Percentiles rank a stretch among this genome's conserved stretches.
Conservation (phyloP, 2,888 invertebrate species). For the Eupithecia centaureata region DNA sequence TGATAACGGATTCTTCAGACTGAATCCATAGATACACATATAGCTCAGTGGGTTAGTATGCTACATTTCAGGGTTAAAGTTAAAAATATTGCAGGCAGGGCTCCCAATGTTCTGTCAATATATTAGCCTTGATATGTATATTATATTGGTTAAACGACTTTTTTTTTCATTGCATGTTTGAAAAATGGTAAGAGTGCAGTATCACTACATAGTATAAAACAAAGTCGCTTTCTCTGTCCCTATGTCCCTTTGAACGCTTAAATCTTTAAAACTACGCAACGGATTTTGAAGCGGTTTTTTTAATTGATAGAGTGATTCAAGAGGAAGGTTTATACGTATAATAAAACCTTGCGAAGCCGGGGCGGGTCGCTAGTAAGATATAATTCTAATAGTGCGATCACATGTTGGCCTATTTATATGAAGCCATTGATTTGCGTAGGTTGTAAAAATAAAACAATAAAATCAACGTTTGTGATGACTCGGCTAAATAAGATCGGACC, state of each 20-base stretch:
- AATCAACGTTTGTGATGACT: background rate
- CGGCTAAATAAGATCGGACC: background rate
- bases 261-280: too few relatives aligned
- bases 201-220: too few relatives aligned
- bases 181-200: background rate
- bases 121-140: background rate
- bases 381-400: background rate
- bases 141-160: background rate
- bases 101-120: background rate
- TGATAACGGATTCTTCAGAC: background rate
- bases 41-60: background rate
- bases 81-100: background rate
- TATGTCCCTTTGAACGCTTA: too few relatives aligned
- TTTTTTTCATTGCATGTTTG: background rate
- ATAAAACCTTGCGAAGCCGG: too few relatives aligned
- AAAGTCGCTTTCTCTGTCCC: too few relatives aligned
- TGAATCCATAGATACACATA: background rate
- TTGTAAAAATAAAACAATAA: background rate
- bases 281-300: too few relatives aligned
- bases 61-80: background rate
- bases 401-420: background rate
- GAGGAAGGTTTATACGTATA: too few relatives aligned
- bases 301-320: too few relatives aligned
- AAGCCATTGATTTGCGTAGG: background rate
- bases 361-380: too few relatives aligned